These are phyloP conservation scores for Henricia sp. DNA, from an alignment of 53 echinoderm and acorn worm species.

Conservation along the genomic window DNA sequence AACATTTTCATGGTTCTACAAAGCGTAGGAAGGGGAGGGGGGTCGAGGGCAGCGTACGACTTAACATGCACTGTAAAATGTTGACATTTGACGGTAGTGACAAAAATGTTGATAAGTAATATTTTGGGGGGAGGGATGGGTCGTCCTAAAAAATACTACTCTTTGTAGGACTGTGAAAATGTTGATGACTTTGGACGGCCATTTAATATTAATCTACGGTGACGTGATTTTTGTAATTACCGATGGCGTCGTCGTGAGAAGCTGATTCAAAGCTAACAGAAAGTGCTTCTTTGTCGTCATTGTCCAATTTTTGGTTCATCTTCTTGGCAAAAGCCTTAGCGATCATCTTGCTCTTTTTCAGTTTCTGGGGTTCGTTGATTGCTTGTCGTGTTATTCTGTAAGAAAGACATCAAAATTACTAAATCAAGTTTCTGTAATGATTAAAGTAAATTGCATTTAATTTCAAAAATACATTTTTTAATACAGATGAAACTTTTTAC, in stretches of 20 bases:
- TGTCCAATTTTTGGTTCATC: constrained; percentile 60
- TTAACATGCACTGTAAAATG: too few species aligned
- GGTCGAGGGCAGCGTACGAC: too few species aligned
- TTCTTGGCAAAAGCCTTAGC: constrained; percentile 98
- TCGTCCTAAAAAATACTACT: too few species aligned
- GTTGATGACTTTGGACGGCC: neutral
- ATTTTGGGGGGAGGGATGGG: too few species aligned
- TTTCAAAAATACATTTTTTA: too few species aligned
- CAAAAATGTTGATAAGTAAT: too few species aligned
- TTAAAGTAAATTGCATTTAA: too few species aligned
- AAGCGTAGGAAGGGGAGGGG: too few species aligned
- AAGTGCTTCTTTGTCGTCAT: constrained; percentile 71
- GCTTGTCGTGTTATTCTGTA: constrained; percentile 90
- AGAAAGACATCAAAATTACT: neutral
- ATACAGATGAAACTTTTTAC: too few species aligned
- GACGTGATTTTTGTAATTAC: constrained; percentile 34
- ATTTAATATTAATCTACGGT: neutral
- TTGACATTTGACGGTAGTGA: too few species aligned
- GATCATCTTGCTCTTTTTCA: constrained; percentile 97
- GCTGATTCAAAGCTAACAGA: constrained; percentile 97
- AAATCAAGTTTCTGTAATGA: neutral
- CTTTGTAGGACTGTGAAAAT: too few species aligned
- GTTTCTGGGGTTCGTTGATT: constrained; percentile 87
- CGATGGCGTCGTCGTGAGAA: constrained; percentile 99
- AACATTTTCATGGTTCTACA: too few species aligned